These are phyloP conservation scores for Drosophila trapezifrons DNA, from an alignment of 1,140 invertebrate species.

Conservation along the genomic window DNA sequence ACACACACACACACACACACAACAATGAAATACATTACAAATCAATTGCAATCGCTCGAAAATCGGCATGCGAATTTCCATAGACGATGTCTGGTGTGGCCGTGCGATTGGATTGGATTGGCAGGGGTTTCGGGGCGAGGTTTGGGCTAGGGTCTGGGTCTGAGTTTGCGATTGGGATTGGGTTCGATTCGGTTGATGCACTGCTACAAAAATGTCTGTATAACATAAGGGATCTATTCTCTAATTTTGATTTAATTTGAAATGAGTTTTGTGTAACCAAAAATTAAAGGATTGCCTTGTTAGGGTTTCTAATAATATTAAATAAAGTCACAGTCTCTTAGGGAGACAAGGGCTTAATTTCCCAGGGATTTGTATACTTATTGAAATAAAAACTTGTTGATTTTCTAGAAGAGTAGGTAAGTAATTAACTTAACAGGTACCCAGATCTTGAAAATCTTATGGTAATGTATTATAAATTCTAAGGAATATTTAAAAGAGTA, in stretches of 20 bases:
- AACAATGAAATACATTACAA: slow-evolving; percentile 83
- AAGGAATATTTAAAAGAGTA: too few relatives aligned
- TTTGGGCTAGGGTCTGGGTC: slow-evolving; percentile 1
- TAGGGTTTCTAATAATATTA: too few relatives aligned
- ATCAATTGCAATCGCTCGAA: slow-evolving; percentile 82
- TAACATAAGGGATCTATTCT: too few relatives aligned
- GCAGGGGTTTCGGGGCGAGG: slow-evolving; percentile 29
- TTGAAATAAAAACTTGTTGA: slow-evolving; percentile 2
- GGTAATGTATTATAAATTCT: too few relatives aligned
- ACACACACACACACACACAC: slow-evolving; percentile 43
- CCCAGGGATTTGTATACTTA: too few relatives aligned
- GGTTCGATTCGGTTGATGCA: slow-evolving; percentile 26
- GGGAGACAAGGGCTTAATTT: too few relatives aligned
- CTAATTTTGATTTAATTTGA: too few relatives aligned
- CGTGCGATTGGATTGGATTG: slow-evolving; percentile 53
- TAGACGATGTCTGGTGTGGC: slow-evolving; percentile 73
- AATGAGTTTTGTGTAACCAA: too few relatives aligned
- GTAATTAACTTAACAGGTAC: not conserved
- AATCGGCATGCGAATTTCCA: slow-evolving; percentile 81
- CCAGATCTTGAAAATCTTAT: not conserved
- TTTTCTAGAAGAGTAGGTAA: not conserved
- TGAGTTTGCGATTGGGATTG: slow-evolving; percentile 20
- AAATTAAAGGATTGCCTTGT: too few relatives aligned
- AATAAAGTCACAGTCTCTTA: not conserved
- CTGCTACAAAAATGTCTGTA: slow-evolving; percentile 8